A percentile compares a stretch with the other conserved stretches of the same genome.
phyloP scores from a whole-genome alignment of 2,113 vertebrate genomes.

The Poecilia latipinna region DNA sequence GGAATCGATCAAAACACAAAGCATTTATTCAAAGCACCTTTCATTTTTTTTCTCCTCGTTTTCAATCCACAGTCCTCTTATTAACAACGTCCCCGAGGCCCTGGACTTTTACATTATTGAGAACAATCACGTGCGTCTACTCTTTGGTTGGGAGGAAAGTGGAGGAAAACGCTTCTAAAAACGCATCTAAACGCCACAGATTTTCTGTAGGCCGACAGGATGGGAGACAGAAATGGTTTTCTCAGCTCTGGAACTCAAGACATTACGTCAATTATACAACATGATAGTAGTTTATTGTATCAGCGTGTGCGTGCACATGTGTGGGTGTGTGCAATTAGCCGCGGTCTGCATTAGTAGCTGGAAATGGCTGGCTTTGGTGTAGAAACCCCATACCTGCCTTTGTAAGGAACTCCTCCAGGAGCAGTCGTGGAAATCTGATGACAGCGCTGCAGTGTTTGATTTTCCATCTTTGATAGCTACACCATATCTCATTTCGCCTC shows the following conservation, averaged over 20 bases:
- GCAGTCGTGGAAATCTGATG: constrained; percentile 24
- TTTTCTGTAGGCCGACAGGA: neutral
- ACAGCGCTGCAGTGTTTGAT: constrained; percentile 40
- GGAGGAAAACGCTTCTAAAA: constrained; percentile 20
- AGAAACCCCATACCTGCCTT: constrained; percentile 36
- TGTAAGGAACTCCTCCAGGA: constrained; percentile 38
- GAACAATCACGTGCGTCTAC: constrained; percentile 1
- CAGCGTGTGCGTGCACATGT: constrained; percentile 18
- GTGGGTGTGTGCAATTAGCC: constrained; percentile 14
- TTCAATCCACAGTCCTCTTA: constrained; percentile 24
- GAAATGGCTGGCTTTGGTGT: constrained; percentile 45
- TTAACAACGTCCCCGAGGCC: constrained; percentile 30
- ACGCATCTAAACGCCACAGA: neutral
- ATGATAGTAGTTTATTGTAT: neutral
- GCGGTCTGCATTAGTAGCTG: constrained; percentile 23
- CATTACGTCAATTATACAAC: neutral
- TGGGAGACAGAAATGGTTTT: constrained; percentile 14
- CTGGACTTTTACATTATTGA: constrained; percentile 29
- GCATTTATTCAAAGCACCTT: constrained; percentile 16
- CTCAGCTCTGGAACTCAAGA: constrained; percentile 40
- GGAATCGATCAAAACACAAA: constrained; percentile 14
- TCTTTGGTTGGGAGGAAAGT: neutral
- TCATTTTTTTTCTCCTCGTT: constrained; percentile 24
- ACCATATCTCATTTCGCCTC: constrained; percentile 36
- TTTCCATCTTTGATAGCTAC: constrained; percentile 49